A percentile compares a stretch with the other conserved stretches of the same genome.
phyloP scores from a whole-genome alignment of 2,113 vertebrate species.

The Alethe castanea region DNA sequence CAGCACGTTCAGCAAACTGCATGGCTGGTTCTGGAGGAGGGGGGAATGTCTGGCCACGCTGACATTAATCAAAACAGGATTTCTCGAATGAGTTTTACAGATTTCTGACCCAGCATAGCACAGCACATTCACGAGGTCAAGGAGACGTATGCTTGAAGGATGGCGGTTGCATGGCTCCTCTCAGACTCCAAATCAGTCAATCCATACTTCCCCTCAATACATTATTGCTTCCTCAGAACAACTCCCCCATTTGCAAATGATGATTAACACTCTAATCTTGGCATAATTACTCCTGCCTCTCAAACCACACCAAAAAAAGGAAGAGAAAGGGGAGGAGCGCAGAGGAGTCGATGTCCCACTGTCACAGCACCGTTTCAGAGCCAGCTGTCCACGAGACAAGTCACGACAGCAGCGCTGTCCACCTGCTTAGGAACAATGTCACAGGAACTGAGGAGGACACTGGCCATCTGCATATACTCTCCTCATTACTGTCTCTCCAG shows the following conservation, averaged over 20 bases:
- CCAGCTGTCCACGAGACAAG: neutral
- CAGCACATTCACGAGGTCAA: neutral
- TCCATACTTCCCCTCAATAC: neutral
- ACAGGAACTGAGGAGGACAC: neutral
- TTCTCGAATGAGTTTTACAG: neutral
- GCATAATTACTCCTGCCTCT: slow-evolving; percentile 6
- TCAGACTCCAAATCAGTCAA: neutral
- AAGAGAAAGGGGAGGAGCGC: neutral
- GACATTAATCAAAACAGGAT: neutral
- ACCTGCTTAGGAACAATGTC: slow-evolving; percentile 5
- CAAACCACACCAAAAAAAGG: neutral
- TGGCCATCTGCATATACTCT: neutral
- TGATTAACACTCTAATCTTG: slow-evolving; percentile 12
- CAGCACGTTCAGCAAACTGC: neutral
- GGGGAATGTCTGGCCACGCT: neutral
- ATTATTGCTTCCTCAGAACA: neutral
- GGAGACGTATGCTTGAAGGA: neutral
- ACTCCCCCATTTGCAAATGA: slow-evolving; percentile 17
- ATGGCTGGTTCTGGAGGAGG: neutral
- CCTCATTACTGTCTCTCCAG: slow-evolving; percentile 5
- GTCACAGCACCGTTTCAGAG: neutral
- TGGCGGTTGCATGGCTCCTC: neutral
- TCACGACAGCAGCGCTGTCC: neutral
- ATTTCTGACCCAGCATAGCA: neutral
- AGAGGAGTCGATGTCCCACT: neutral